Percentiles rank a stretch among this genome's conserved stretches.
These are phyloP conservation scores for Anguilla pacifica DNA, from an alignment of 2,797 vertebrate genomes.

Conservation along the genomic window DNA sequence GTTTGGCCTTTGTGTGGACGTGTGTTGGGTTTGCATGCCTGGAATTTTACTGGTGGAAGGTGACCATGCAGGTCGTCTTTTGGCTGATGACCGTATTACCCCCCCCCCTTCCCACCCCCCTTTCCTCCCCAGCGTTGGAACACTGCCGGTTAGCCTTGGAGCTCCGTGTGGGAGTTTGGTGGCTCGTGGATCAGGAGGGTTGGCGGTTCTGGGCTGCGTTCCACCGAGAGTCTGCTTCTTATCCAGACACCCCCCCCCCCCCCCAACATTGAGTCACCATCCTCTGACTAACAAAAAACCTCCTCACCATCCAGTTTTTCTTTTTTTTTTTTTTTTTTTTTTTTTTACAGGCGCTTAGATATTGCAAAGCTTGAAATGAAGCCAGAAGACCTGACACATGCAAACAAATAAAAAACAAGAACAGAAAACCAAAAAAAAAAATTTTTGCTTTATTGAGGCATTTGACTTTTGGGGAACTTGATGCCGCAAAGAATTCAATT, in stretches of 20 bases:
- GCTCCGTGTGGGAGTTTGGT: slow-evolving; percentile 44
- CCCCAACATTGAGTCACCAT: slow-evolving; percentile 61
- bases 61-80: background rate
- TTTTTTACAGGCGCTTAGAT: background rate
- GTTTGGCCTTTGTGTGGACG: background rate
- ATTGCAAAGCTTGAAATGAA: background rate
- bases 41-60: background rate
- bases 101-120: background rate
- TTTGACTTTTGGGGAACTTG: slow-evolving; percentile 10
- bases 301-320: background rate
- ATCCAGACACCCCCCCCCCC: slow-evolving; percentile 27
- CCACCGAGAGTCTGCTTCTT: slow-evolving; percentile 40
- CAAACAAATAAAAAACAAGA: background rate
- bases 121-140: background rate
- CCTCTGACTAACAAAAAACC: slow-evolving; percentile 64
- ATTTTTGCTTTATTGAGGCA: background rate
- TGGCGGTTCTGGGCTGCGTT: slow-evolving; percentile 36
- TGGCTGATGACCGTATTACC: background rate
- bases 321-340: too few relatives aligned
- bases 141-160: slow-evolving; percentile 47
- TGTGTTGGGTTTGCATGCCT: background rate
- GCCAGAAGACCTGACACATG: slow-evolving; percentile 7
- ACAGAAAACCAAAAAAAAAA: too few relatives aligned
- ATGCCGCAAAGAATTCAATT: background rate
- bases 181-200: slow-evolving; percentile 40